phyloP scores from a whole-genome alignment of 2,888 invertebrate species.

The Drosophila nigritarsus region DNA sequence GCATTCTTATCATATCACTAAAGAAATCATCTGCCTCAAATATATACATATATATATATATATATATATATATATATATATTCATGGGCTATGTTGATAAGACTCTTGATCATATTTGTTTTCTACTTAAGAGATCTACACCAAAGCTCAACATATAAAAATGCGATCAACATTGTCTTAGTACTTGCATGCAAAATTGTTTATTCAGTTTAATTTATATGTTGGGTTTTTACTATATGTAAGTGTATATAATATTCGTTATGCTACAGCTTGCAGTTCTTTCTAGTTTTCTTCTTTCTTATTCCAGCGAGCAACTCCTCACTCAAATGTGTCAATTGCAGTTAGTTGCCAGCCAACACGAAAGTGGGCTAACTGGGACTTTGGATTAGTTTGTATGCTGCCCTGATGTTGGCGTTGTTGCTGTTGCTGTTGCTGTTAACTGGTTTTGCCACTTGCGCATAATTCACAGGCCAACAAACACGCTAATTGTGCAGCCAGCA shows the following conservation, averaged over 20 bases:
- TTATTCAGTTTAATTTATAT: not conserved
- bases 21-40: not conserved
- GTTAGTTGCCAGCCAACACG: constrained; percentile 23
- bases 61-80: not conserved
- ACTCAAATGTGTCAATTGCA: constrained; percentile 50
- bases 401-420: constrained; percentile 1
- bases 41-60: too few species aligned
- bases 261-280: not conserved
- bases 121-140: not conserved
- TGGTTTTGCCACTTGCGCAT: constrained; percentile 50
- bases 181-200: not conserved
- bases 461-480: constrained; percentile 43
- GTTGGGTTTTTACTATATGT: not conserved
- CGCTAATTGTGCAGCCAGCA: constrained; percentile 51
- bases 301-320: constrained; percentile 11
- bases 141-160: too few species aligned
- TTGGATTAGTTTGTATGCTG: constrained; percentile 33
- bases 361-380: constrained; percentile 65
- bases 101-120: not conserved
- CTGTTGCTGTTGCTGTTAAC: constrained; percentile 34
- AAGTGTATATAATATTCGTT: not conserved
- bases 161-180: too few species aligned
- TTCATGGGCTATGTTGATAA: not conserved
- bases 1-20: not conserved
- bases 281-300: constrained; percentile 4